Base-by-base conservation (phyloP, 2,888 invertebrate genomes). In the Rhopalosiphum nymphaeae region DNA sequence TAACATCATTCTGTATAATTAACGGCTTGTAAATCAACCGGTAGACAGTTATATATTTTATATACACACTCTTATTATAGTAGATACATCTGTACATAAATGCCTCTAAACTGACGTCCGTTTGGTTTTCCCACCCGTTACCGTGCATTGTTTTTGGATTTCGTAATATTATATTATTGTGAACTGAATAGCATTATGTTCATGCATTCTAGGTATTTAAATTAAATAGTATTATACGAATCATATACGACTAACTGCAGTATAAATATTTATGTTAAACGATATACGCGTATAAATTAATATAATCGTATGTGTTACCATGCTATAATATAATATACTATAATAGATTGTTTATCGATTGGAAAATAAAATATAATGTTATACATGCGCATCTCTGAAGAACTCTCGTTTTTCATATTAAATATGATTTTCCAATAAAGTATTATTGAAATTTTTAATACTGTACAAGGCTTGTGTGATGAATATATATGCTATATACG, bases 1-100 rank as follows among this genome's bases (percentile, higher is more conserved):
- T 90, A 86, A 49, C 87, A 89, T 57, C 90, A 49, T 85, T 90
- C 57, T 61, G 57, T 90, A 93, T 90, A 90, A 93, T 93, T 90
- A 93, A 93, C 90, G 57, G 49, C 89, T 93, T 90, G 61, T 90
- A 93, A 93, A 90, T 93, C 90, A 93, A 93, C 93, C 93, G 57
- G 85, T 84, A n/a, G 84, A 93, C 93, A 93, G 78, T 89, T 85
- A 57, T 78, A 53, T 92, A 61, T 46, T 46, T 86, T 85, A 78
- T 84, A 78, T 57, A 56, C 44, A 36, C 56, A 85, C 90, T 90
- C 46, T 90, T 21, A 78, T 90, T 21, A 36, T 36, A 36, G 78
- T 53, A 88, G 29, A 25, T 88, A 88, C 49, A 88, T n/a, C 25
- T 53, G 56, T 36, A 57, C 53, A 46, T 57, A 56, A 93, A 93